phyloP scores from a whole-genome alignment of 2,113 vertebrate genomes.

The Pedionomus torquatus region DNA sequence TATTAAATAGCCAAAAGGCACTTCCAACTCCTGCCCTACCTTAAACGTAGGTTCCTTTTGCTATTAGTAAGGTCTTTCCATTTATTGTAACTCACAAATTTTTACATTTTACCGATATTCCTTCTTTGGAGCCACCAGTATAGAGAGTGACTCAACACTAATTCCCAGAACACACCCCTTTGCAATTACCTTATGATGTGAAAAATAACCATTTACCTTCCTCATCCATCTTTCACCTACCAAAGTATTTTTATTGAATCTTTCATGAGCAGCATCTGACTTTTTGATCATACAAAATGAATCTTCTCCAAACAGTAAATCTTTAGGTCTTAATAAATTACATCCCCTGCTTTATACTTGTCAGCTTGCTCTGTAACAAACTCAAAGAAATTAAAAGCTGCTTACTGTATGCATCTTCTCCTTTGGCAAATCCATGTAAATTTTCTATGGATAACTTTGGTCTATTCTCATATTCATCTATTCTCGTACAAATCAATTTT shows the following conservation, averaged over 20 bases:
- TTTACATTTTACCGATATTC: background rate
- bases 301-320: background rate
- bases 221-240: background rate
- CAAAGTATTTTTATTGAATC: background rate
- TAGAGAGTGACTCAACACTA: background rate
- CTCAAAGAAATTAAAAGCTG: background rate
- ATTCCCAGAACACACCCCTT: background rate
- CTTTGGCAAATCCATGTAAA: background rate
- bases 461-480: background rate
- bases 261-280: slow-evolving; percentile 9
- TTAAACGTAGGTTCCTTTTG: background rate
- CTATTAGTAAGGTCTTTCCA: background rate
- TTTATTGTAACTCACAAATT: background rate
- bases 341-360: background rate
- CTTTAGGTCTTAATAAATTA: slow-evolving; percentile 10
- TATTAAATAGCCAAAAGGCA: background rate
- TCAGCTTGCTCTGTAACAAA: background rate
- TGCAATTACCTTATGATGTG: background rate
- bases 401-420: background rate
- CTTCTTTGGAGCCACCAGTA: background rate
- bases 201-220: background rate
- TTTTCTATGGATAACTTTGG: background rate
- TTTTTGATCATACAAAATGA: background rate
- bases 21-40: background rate
- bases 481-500: background rate